These are phyloP conservation scores for Tragelaphus scriptus DNA, from an alignment of 2,113 vertebrate species.

Conservation along the genomic window DNA sequence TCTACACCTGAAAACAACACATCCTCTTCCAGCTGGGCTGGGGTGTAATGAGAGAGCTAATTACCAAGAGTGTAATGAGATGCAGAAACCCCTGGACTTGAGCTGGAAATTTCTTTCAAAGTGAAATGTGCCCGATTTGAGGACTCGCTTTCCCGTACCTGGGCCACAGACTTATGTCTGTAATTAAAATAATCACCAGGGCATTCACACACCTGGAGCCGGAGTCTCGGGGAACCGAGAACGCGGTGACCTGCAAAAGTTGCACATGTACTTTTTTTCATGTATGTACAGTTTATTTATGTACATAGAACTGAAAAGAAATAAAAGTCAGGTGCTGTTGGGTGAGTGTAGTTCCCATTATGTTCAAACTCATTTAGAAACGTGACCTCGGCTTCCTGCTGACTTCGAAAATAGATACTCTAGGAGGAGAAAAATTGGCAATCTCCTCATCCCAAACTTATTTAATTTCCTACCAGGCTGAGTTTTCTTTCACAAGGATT, in stretches of 20 bases:
- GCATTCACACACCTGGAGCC: not conserved
- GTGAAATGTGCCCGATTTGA: not conserved
- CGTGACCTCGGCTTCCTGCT: not conserved
- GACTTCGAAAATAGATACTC: not conserved
- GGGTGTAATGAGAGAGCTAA: slow-evolving; percentile 55
- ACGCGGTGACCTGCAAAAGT: not conserved
- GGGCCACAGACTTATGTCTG: not conserved
- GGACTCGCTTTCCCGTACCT: not conserved
- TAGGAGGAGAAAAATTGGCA: not conserved
- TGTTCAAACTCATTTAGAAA: not conserved
- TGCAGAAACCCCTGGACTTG: not conserved
- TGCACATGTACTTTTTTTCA: not conserved
- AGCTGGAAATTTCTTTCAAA: slow-evolving; percentile 33
- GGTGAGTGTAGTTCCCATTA: not conserved
- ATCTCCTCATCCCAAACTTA: not conserved
- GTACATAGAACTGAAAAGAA: not conserved
- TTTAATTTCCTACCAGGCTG: not conserved
- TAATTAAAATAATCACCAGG: not conserved
- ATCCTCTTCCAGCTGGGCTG: not conserved
- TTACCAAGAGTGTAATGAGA: slow-evolving; percentile 49
- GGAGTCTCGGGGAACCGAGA: not conserved
- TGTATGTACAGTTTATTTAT: not conserved
- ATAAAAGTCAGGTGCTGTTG: not conserved
- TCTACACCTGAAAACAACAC: slow-evolving; percentile 43
- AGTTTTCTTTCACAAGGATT: not conserved